phyloP scores from a whole-genome alignment of 92 coral and sea anemone species.

The Nematostella vectensis region DNA sequence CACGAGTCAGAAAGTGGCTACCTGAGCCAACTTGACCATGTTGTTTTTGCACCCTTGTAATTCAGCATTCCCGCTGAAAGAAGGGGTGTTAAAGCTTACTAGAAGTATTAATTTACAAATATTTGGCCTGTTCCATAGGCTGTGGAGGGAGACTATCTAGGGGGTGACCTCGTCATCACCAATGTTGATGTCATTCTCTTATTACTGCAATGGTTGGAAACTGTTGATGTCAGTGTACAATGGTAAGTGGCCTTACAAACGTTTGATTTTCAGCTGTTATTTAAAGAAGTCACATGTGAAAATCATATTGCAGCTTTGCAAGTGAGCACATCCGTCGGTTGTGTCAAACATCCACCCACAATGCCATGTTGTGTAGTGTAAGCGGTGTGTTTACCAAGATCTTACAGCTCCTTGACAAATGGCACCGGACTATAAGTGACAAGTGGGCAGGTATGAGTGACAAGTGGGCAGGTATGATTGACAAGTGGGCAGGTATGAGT shows the following conservation, averaged over 20 bases:
- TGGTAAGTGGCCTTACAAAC: constrained; percentile 35
- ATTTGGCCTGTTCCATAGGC: too few relatives aligned
- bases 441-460: constrained; percentile 47
- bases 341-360: constrained; percentile 50
- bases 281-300: too few relatives aligned
- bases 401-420: constrained; percentile 36
- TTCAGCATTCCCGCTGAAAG: too few relatives aligned
- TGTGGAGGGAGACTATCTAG: constrained; percentile 56
- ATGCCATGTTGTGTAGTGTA: constrained; percentile 80
- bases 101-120: too few relatives aligned
- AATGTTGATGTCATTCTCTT: constrained; percentile 72
- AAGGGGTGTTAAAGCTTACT: too few relatives aligned
- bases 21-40: too few relatives aligned
- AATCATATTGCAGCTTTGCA: too few relatives aligned
- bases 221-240: constrained; percentile 34
- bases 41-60: too few relatives aligned
- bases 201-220: constrained; percentile 71
- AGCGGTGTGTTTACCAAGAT: constrained; percentile 63
- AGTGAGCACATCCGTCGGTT: constrained; percentile 42
- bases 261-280: background rate
- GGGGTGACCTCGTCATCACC: constrained; percentile 44
- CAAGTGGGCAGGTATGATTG: background rate
- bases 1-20: too few relatives aligned
- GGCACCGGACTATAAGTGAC: constrained; percentile 26
- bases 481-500: too few relatives aligned